Conservation (phyloP, 2,113 vertebrate species). For the Okapia johnstoni region DNA sequence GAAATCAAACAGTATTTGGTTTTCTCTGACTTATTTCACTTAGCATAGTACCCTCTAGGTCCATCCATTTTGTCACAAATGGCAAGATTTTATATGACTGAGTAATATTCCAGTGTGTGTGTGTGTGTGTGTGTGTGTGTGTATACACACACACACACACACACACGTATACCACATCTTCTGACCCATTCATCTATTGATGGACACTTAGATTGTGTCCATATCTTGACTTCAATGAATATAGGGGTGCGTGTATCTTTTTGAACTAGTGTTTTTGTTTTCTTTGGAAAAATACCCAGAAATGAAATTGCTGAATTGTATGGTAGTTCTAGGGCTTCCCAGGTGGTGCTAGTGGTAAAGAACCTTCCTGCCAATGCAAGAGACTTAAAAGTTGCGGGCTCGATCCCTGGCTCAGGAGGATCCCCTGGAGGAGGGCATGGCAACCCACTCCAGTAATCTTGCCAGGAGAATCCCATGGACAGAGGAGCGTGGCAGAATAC, state of each 20-base stretch:
- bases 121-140: neutral
- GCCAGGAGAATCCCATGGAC: neutral
- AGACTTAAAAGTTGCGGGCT: neutral
- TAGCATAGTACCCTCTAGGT: neutral
- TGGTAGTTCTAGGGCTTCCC: neutral
- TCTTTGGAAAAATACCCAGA: neutral
- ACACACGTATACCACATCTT: accelerated
- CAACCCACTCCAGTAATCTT: neutral
- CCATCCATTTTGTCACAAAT: neutral
- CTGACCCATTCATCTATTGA: neutral
- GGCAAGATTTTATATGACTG: neutral
- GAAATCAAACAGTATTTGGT: neutral
- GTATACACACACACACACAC: neutral
- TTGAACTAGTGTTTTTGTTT: neutral
- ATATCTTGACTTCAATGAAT: neutral
- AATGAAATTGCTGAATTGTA: neutral
- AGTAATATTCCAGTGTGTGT: neutral
- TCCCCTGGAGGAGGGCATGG: neutral
- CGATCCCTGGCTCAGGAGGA: neutral
- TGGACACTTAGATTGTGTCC: neutral
- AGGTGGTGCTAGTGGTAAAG: neutral
- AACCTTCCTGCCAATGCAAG: neutral
- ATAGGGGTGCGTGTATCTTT: neutral
- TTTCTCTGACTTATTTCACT: neutral
- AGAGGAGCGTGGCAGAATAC: neutral